These are phyloP conservation scores for Pituophis catenifer DNA, from an alignment of 2,113 vertebrate species.

Conservation along the genomic window DNA sequence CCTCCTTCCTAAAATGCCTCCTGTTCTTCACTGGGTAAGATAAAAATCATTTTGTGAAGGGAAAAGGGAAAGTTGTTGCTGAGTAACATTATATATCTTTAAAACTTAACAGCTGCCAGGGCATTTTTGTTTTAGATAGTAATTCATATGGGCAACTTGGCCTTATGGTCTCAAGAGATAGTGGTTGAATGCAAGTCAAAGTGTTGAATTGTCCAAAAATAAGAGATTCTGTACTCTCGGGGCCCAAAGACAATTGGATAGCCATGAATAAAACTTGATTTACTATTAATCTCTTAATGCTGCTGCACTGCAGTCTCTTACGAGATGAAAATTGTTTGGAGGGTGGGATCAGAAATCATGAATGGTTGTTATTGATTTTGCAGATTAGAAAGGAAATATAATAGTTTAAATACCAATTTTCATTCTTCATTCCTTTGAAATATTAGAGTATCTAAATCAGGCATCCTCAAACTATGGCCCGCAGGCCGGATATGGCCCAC, in stretches of 20 bases:
- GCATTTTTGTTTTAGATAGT: neutral
- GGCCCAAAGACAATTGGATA: neutral
- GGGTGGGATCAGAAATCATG: neutral
- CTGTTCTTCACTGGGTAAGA: neutral
- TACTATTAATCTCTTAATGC: neutral
- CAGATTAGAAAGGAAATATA: neutral
- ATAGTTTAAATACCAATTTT: neutral
- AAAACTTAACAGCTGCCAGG: neutral
- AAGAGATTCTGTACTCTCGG: neutral
- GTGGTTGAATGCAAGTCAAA: neutral
- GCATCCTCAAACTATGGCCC: no score
- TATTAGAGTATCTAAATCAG: neutral
- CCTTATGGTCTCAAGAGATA: neutral
- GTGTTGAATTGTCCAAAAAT: neutral
- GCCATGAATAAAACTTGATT: neutral
- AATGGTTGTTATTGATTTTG: neutral
- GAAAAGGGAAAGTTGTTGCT: neutral
- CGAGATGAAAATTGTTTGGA: neutral
- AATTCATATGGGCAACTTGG: neutral
- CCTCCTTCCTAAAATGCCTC: neutral
- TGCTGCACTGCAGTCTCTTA: neutral
- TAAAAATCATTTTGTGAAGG: neutral
- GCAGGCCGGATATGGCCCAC: no score
- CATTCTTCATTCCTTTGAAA: neutral
- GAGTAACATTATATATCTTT: neutral